These are phyloP conservation scores for Elegia similella DNA, from an alignment of 2,888 invertebrate species.

Conservation along the genomic window DNA sequence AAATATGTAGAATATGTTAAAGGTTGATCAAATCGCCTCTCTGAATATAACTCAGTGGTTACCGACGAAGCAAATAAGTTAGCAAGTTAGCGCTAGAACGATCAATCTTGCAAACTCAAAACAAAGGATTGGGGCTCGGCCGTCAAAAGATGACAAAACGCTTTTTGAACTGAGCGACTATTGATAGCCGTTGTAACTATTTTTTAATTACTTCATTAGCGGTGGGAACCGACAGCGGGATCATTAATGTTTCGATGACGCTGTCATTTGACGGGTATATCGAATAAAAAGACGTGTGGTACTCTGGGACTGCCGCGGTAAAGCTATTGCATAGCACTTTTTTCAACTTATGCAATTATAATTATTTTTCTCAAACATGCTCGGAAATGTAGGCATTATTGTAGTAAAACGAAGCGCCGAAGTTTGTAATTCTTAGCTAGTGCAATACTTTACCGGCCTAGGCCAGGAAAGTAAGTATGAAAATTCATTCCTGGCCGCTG, in stretches of 20 bases:
- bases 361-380: too few relatives aligned
- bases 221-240: slow-evolving; percentile 2
- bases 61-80: slow-evolving; percentile 28
- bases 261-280: background rate
- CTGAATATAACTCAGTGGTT: background rate
- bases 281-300: too few relatives aligned
- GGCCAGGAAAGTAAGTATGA: too few relatives aligned
- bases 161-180: slow-evolving; percentile 23
- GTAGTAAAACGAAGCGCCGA: too few relatives aligned
- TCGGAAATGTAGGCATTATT: too few relatives aligned
- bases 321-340: too few relatives aligned
- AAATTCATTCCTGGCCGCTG: too few relatives aligned
- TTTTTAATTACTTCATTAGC: slow-evolving; percentile 15
- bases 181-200: slow-evolving; percentile 12
- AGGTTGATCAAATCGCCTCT: background rate
- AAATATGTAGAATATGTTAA: slow-evolving; percentile 5
- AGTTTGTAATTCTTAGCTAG: too few relatives aligned
- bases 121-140: slow-evolving; percentile 23
- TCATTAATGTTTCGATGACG: background rate
- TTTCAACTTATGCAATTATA: too few relatives aligned
- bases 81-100: slow-evolving; percentile 28
- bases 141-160: slow-evolving; percentile 26
- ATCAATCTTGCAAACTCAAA: slow-evolving; percentile 32
- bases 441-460: too few relatives aligned
- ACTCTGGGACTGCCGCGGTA: too few relatives aligned